Percentiles rank a stretch among this genome's conserved stretches.
These are phyloP conservation scores for Probaryconus sp. DNA, from an alignment of 1,140 invertebrate genomes.

Conservation along the genomic window DNA sequence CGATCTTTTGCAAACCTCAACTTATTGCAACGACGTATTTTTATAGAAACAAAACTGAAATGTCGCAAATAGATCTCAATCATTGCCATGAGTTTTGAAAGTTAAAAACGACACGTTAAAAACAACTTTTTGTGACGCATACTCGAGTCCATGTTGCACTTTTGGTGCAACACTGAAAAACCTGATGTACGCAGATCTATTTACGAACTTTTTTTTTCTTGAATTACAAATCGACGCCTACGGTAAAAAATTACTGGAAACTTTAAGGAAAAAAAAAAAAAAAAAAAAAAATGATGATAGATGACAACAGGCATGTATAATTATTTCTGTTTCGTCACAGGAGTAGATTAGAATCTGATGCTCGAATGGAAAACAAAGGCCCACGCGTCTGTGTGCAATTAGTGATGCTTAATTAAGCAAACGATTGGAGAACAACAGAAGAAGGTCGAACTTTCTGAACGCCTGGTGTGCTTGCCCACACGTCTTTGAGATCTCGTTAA, in stretches of 20 bases:
- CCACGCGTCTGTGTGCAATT: conserved; percentile 48
- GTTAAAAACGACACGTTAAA: no score
- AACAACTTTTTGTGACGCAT: neutral
- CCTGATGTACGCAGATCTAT: conserved; percentile 5
- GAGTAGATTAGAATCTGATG: conserved; percentile 45
- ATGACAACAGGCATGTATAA: conserved; percentile 54
- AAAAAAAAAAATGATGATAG: conserved; percentile 16
- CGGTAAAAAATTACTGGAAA: conserved; percentile 36
- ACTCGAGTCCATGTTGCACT: neutral
- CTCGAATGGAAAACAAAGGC: conserved; percentile 48
- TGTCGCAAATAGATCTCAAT: no score
- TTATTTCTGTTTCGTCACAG: conserved; percentile 51
- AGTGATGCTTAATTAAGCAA: conserved; percentile 45
- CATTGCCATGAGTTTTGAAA: no score
- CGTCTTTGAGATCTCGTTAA: conserved; percentile 1
- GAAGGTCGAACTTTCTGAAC: conserved; percentile 42
- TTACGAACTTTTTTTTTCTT: conserved; percentile 13
- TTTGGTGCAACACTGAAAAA: neutral
- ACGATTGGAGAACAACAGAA: conserved; percentile 26
- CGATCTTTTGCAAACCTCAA: no score
- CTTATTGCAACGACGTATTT: no score
- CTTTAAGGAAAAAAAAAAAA: neutral
- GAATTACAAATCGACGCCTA: conserved; percentile 28
- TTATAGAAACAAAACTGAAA: no score
- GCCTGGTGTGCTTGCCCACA: conserved; percentile 33